Evolutionary conservation across 2,113 vertebrate species (phyloP).

Genomic region (Pterocles gutturalis): DNA sequence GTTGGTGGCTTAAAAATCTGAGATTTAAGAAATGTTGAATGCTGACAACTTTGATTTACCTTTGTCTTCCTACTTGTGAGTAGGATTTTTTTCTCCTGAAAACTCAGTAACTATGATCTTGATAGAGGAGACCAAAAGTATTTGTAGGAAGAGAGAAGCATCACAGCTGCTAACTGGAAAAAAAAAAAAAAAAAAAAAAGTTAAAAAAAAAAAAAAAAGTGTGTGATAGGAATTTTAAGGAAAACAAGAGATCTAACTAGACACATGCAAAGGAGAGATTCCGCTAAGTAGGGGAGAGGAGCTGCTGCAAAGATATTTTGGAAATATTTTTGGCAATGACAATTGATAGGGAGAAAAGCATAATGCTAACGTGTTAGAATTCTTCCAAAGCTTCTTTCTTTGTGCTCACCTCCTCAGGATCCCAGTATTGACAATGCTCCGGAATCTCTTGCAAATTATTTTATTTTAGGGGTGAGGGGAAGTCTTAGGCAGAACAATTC

Average conservation of each 20-base stretch:
- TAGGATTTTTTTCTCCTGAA: not conserved
- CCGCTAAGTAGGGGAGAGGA: not conserved
- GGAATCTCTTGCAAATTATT: not conserved
- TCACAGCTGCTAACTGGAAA: not conserved
- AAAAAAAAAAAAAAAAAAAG: not conserved
- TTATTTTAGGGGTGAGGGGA: not conserved
- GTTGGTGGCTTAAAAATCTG: not conserved
- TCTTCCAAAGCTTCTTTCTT: not conserved
- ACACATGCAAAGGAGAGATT: not conserved
- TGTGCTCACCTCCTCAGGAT: not conserved
- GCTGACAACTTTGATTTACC: not conserved
- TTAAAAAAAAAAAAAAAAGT: not conserved
- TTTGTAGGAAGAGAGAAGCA: not conserved
- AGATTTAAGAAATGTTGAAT: not conserved
- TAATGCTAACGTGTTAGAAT: not conserved
- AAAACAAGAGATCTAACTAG: not conserved
- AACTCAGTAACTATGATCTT: not conserved
- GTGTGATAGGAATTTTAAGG: not conserved
- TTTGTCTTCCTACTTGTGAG: not conserved
- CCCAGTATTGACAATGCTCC: fast-evolving
- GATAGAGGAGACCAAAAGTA: not conserved
- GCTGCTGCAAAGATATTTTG: not conserved
- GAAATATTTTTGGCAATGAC: not conserved
- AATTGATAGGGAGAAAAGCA: not conserved
- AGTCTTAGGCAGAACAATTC: not conserved